These are phyloP conservation scores for Porites cylindrica DNA, from an alignment of 92 coral and sea anemone species.

Conservation along the genomic window DNA sequence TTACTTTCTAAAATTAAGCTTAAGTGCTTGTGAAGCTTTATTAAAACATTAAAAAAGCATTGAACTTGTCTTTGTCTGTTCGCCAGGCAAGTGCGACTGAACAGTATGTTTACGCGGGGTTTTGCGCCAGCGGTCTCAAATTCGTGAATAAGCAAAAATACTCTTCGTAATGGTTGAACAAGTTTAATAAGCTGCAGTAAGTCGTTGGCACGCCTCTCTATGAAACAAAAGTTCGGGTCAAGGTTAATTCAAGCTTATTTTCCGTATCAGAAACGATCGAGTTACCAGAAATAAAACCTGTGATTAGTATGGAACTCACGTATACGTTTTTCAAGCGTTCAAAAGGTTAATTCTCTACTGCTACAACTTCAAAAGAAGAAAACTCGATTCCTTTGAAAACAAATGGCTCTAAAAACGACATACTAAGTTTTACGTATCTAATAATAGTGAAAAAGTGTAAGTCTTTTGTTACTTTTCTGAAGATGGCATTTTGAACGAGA, in stretches of 20 bases:
- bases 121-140: neutral
- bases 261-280: neutral
- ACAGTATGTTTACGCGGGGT: neutral
- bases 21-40: too few species aligned
- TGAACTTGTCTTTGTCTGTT: neutral
- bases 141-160: neutral
- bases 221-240: slow-evolving; percentile 12
- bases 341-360: neutral
- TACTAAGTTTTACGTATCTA: too few species aligned
- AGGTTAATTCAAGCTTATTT: slow-evolving; percentile 20
- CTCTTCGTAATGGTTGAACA: neutral
- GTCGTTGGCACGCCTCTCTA: neutral
- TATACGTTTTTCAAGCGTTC: neutral
- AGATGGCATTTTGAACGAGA: too few species aligned
- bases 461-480: too few species aligned
- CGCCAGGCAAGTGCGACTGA: neutral
- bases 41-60: too few species aligned
- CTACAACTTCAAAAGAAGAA: too few species aligned
- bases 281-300: neutral
- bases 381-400: too few species aligned
- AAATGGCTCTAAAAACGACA: too few species aligned
- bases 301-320: slow-evolving; percentile 9
- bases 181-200: neutral
- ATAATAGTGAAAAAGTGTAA: too few species aligned
- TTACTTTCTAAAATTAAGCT: neutral